phyloP scores from a whole-genome alignment of 2,113 vertebrate genomes.

The Maccullochella peelii region DNA sequence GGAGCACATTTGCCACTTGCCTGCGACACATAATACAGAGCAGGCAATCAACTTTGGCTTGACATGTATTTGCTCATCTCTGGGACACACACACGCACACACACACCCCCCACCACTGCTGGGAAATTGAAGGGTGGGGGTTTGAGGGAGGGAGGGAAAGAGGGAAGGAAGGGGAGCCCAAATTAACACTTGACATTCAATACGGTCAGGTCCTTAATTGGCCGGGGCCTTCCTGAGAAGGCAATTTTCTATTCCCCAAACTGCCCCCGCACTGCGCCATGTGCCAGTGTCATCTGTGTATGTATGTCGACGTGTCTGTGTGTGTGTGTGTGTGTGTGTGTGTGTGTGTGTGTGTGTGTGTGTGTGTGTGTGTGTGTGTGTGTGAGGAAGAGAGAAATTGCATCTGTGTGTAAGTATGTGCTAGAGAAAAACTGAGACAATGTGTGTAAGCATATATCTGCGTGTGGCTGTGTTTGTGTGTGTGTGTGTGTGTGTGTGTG shows the following conservation, averaged over 20 bases:
- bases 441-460: slow-evolving; percentile 65
- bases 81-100: slow-evolving; percentile 74
- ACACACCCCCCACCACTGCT: slow-evolving; percentile 52
- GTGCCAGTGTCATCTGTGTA: slow-evolving; percentile 83
- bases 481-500: slow-evolving; percentile 41
- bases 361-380: slow-evolving; percentile 37
- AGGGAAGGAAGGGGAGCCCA: slow-evolving; percentile 94
- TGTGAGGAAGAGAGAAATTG: slow-evolving; percentile 34
- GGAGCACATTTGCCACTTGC: slow-evolving; percentile 97
- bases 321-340: slow-evolving; percentile 43
- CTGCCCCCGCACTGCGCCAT: slow-evolving; percentile 92
- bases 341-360: slow-evolving; percentile 75
- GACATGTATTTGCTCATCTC: slow-evolving; percentile 99
- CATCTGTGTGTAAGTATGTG: slow-evolving; percentile 76
- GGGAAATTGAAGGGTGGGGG: slow-evolving; percentile 70
- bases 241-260: slow-evolving; percentile 99
- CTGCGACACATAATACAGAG: slow-evolving; percentile 96
- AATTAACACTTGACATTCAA: slow-evolving; percentile 99
- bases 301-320: slow-evolving; percentile 51
- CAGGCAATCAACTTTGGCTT: slow-evolving; percentile 99
- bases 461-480: slow-evolving; percentile 40
- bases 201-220: slow-evolving; percentile 99
- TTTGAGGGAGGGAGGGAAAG: slow-evolving; percentile 77
- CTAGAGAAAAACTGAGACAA: slow-evolving; percentile 62
- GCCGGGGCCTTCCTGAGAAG: slow-evolving; percentile 99